Percentiles rank a stretch among this genome's conserved stretches.
Conservation (phyloP, 2,797 vertebrate species). For the Microcaecilia unicolor region DNA sequence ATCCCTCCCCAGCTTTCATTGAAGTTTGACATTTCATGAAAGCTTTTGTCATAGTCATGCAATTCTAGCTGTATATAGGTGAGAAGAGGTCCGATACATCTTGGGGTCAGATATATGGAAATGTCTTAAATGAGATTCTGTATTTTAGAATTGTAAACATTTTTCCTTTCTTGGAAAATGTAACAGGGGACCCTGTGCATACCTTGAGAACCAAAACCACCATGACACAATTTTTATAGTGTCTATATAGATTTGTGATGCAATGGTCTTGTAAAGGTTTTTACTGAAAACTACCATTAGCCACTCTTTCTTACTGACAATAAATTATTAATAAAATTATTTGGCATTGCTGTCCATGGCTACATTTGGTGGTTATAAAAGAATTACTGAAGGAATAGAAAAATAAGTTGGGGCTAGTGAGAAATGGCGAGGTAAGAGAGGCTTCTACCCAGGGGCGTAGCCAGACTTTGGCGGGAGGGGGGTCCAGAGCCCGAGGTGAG, state of each 20-base stretch:
- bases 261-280: conserved; percentile 97
- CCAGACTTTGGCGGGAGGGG: too few species aligned
- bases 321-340: conserved; percentile 99
- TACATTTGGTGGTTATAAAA: too few species aligned
- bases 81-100: conserved; percentile 58
- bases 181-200: conserved; percentile 83
- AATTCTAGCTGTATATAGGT: conserved; percentile 58
- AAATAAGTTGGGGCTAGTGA: too few species aligned
- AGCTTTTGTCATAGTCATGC: conserved; percentile 35
- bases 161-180: conserved; percentile 57
- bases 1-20: conserved; percentile 53
- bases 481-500: too few species aligned
- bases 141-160: conserved; percentile 59
- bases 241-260: conserved; percentile 81
- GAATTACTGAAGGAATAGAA: too few species aligned
- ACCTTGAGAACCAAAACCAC: conserved; percentile 66
- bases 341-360: too few species aligned
- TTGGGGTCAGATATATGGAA: conserved; percentile 48
- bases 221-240: conserved; percentile 71
- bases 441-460: too few species aligned
- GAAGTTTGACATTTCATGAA: conserved; percentile 45
- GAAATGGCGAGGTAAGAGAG: too few species aligned
- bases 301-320: conserved; percentile 99
- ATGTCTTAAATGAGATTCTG: conserved; percentile 76
- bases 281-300: conserved; percentile 98